Base-by-base conservation (phyloP, 2,888 invertebrate genomes). In the Nephrotoma flavescens region DNA sequence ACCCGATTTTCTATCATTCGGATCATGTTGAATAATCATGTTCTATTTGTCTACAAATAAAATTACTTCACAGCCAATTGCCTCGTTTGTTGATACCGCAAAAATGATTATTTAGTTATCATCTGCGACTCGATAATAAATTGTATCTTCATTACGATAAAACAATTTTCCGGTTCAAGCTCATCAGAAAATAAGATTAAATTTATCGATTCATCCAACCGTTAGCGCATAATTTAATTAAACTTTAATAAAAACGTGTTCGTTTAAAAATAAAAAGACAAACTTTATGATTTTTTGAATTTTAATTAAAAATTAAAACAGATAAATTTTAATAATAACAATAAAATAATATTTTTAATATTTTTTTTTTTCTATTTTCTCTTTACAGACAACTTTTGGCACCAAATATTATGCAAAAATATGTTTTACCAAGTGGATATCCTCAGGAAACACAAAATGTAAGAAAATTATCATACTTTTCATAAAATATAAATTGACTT, bases 401-500 rank as follows among this genome's bases (percentile, higher is more conserved):
- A 91, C 97, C 97, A 88, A 97, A 97, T 92, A 94, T 97, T 91
- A 95, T 96, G 92, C 97, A 97, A 93, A 97, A 96, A 90, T 97
- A 97, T 92, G 97, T 95, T 92, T 94, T 97, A 90, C 94, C 95
- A 88, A 96, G 95, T 91, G 97, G 96, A 90, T 97, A 96, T 88
- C 96, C 96, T 90, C 96, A 96, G 91, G 94, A 95, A 90, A 94
- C 96, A 87, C 95, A 96, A 92, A 95, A 96, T 94, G 96, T 96
- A 92, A 94, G 93, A 91, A 45, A 86, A 45, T 47, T 47, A 86
- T 42, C 12, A 11, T 41, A 52, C 57, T 44, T 85, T 44, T 6
- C 9, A 42, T 47, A 12, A 2, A 31, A 31, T 15, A 7, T 57
- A 57, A 71, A 71, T 31, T 31, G 4, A 71, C n/a, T 57, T 57